These are phyloP conservation scores for Hemicrepidius hirtus DNA, from an alignment of 2,888 invertebrate species.

Conservation along the genomic window DNA sequence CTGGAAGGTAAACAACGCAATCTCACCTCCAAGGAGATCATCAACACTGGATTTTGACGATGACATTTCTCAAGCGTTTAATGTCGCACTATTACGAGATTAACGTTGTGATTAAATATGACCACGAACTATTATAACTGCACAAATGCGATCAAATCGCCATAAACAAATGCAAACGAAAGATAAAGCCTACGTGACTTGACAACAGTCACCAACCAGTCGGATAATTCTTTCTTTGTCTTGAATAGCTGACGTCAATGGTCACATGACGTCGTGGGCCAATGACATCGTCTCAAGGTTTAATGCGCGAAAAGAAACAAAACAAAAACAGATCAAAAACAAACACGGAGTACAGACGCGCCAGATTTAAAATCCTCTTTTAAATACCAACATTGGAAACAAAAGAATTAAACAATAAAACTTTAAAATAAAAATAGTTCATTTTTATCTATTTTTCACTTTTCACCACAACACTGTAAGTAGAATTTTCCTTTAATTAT, in stretches of 20 bases:
- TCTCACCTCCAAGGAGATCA: slow-evolving; percentile 70
- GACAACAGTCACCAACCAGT: slow-evolving; percentile 61
- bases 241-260: slow-evolving; percentile 56
- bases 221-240: slow-evolving; percentile 61
- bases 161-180: slow-evolving; percentile 39
- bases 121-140: slow-evolving; percentile 31
- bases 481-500: too few relatives aligned
- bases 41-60: slow-evolving; percentile 70
- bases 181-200: slow-evolving; percentile 64
- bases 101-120: slow-evolving; percentile 23
- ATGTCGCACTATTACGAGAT: slow-evolving; percentile 42
- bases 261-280: slow-evolving; percentile 56
- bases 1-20: slow-evolving; percentile 61
- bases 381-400: background rate
- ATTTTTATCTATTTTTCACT: too few relatives aligned
- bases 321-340: slow-evolving; percentile 33
- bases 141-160: slow-evolving; percentile 34
- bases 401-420: too few relatives aligned
- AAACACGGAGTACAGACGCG: background rate
- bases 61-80: slow-evolving; percentile 64
- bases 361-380: background rate
- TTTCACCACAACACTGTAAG: too few relatives aligned
- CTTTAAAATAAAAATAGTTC: too few relatives aligned
- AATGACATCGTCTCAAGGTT: slow-evolving; percentile 46
- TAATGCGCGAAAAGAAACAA: slow-evolving; percentile 45